Evolutionary conservation across 2,797 vertebrate species (phyloP).

Genomic region (Phrynocephalus forsythii): DNA sequence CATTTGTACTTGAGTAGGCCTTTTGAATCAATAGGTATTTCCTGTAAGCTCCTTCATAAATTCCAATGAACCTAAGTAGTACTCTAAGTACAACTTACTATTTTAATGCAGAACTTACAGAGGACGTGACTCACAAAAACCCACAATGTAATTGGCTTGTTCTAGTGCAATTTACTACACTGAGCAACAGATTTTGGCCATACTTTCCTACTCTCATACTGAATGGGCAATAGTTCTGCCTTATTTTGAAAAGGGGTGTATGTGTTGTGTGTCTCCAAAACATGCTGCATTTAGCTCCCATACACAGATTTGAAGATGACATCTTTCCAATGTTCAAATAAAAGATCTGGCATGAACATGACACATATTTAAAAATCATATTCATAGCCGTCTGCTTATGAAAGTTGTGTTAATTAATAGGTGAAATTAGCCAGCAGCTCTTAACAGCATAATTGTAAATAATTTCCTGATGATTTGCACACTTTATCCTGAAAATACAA

Average conservation of each 20-base stretch:
- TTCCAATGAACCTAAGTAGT: too few species aligned
- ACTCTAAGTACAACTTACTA: too few species aligned
- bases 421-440: slow-evolving; percentile 72
- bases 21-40: too few species aligned
- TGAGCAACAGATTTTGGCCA: too few species aligned
- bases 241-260: not conserved
- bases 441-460: slow-evolving; percentile 69
- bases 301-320: slow-evolving; percentile 51
- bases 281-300: slow-evolving; percentile 22
- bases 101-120: too few species aligned
- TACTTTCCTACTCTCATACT: not conserved
- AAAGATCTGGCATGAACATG: slow-evolving; percentile 29
- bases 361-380: slow-evolving; percentile 34
- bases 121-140: too few species aligned
- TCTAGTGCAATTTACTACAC: too few species aligned
- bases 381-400: slow-evolving; percentile 64
- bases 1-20: too few species aligned
- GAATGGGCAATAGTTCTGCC: not conserved
- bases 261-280: not conserved
- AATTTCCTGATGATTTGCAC: slow-evolving; percentile 67
- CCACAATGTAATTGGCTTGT: too few species aligned
- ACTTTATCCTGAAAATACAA: slow-evolving; percentile 71
- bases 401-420: slow-evolving; percentile 71
- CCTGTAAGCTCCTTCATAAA: too few species aligned
- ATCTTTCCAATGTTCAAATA: slow-evolving; percentile 29